phyloP scores from a whole-genome alignment of 2,888 invertebrate genomes.

The Mylabris sibirica region DNA sequence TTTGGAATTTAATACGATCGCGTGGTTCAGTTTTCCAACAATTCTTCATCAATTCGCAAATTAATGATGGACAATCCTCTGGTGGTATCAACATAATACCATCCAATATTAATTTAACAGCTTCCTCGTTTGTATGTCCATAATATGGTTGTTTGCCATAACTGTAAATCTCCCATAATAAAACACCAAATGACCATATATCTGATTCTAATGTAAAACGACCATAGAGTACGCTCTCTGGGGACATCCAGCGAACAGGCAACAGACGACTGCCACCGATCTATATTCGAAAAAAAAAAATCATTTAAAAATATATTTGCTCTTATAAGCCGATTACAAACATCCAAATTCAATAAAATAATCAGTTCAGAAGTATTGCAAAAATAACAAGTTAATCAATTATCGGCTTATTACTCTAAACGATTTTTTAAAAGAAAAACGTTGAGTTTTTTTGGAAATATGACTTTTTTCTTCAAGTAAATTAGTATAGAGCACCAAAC shows the following conservation, averaged over 20 bases:
- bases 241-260: constrained; percentile 97
- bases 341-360: neutral
- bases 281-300: constrained; percentile 46
- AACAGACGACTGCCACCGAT: constrained; percentile 82
- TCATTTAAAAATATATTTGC: neutral
- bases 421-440: too few relatives aligned
- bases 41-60: constrained; percentile 78
- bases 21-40: constrained; percentile 85
- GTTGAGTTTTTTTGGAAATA: too few relatives aligned
- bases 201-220: constrained; percentile 91
- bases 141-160: constrained; percentile 93
- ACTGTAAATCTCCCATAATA: constrained; percentile 93
- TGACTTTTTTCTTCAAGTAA: too few relatives aligned
- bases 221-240: constrained; percentile 89
- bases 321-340: neutral
- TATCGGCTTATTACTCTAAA: too few relatives aligned
- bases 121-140: constrained; percentile 88
- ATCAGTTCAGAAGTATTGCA: neutral
- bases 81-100: constrained; percentile 83
- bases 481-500: too few relatives aligned
- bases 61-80: constrained; percentile 76
- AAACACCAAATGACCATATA: constrained; percentile 92
- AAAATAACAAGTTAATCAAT: too few relatives aligned
- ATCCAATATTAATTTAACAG: constrained; percentile 79
- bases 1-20: constrained; percentile 76